Percentiles rank a stretch among this genome's conserved stretches.
Evolutionary conservation across 1,140 invertebrate genomes (phyloP).

Genomic region (Orchestia grillus): DNA sequence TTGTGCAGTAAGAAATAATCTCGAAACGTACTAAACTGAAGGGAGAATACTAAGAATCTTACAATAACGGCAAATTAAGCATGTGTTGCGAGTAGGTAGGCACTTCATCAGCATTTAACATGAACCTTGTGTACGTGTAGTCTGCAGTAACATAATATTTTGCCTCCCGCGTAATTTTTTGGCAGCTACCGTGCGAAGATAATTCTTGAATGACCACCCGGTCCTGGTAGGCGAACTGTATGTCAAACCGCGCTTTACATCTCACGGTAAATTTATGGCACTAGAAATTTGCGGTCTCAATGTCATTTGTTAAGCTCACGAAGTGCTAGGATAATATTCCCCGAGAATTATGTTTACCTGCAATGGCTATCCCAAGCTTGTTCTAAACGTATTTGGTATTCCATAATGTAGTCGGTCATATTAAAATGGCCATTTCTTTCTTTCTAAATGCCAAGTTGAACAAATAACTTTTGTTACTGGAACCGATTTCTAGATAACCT

Average conservation of each 20-base stretch:
- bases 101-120: slow-evolving; percentile 7
- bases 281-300: no score
- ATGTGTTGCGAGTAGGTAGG: slow-evolving; percentile 50
- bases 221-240: background rate
- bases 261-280: background rate
- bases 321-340: background rate
- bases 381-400: background rate
- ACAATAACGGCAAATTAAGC: slow-evolving; percentile 36
- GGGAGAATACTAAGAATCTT: slow-evolving; percentile 7
- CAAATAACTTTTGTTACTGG: background rate
- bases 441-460: background rate
- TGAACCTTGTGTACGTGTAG: slow-evolving; percentile 38
- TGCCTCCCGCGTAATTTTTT: slow-evolving; percentile 42
- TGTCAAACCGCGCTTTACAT: background rate
- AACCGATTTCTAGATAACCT: background rate
- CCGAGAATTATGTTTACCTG: background rate
- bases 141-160: slow-evolving; percentile 51
- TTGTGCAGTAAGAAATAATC: background rate
- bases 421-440: background rate
- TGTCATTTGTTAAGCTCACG: no score
- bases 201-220: slow-evolving; percentile 6
- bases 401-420: background rate
- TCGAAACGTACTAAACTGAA: slow-evolving; percentile 14
- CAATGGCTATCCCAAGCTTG: background rate
- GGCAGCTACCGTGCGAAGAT: slow-evolving; percentile 37